Percentiles rank a stretch among this genome's conserved stretches.
Evolutionary conservation across 2,888 invertebrate species (phyloP).

Genomic region (Amiota minor): DNA sequence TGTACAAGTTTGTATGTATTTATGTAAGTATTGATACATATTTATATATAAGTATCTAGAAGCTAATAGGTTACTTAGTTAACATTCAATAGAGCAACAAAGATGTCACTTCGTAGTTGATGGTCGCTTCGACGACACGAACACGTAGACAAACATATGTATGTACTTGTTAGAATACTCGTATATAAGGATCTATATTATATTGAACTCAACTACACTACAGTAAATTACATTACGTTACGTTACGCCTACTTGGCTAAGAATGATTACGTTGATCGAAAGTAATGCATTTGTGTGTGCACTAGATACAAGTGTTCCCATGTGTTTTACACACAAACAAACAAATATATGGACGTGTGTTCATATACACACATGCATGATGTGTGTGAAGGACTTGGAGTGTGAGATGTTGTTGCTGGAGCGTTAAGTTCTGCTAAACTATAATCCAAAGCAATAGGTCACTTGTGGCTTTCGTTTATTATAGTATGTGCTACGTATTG

Average conservation of each 20-base stretch:
- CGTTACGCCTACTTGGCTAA: slow-evolving; percentile 34
- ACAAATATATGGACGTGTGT: not conserved
- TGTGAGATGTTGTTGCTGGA: not conserved
- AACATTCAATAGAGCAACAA: slow-evolving; percentile 24
- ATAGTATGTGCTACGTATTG: not conserved
- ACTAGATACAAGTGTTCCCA: not conserved
- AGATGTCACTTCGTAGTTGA: slow-evolving; percentile 17
- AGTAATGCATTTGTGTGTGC: slow-evolving; percentile 14
- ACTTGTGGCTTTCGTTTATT: slow-evolving; percentile 3
- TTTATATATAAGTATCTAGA: not conserved
- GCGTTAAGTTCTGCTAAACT: slow-evolving; percentile 28
- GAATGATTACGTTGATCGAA: slow-evolving; percentile 34
- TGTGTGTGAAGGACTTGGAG: not conserved
- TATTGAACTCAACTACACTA: not conserved
- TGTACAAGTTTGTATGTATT: not conserved
- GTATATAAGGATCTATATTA: no score
- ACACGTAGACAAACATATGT: no score
- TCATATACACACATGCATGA: not conserved
- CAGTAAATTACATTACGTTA: slow-evolving; percentile 26
- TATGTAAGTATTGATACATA: not conserved
- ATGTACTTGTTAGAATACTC: no score
- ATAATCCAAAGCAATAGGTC: slow-evolving; percentile 22
- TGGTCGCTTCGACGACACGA: not conserved
- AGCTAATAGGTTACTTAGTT: slow-evolving; percentile 28
- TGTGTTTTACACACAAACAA: not conserved